phyloP scores from a whole-genome alignment of 2,888 invertebrate species.

The Conomelus anceps region DNA sequence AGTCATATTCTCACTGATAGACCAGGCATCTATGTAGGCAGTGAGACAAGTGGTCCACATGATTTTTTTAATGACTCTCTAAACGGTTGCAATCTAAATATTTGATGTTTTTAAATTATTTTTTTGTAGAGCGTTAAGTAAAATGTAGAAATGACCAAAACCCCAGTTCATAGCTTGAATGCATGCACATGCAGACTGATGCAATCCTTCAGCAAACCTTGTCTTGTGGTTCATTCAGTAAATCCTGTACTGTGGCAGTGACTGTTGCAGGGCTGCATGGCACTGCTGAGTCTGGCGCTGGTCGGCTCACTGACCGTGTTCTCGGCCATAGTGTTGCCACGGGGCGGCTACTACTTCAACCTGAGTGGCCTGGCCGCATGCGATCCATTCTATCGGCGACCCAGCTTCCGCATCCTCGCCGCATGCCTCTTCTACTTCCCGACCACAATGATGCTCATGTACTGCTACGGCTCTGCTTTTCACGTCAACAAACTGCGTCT shows the following conservation, averaged over 20 bases:
- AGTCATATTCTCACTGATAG: too few relatives aligned
- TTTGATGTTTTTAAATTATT: too few relatives aligned
- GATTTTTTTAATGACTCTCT: too few relatives aligned
- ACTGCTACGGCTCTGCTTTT: conserved; percentile 84
- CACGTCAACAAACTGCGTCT: conserved; percentile 76
- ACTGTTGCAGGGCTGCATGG: conserved; percentile 69
- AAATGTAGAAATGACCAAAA: neutral
- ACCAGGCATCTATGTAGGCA: too few relatives aligned
- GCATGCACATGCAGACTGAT: neutral
- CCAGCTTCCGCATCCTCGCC: conserved; percentile 67
- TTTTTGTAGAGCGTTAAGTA: too few relatives aligned
- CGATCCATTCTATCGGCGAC: conserved; percentile 77
- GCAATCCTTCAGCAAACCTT: neutral
- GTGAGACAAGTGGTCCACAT: too few relatives aligned
- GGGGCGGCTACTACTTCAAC: conserved; percentile 84
- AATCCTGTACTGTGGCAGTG: conserved; percentile 30
- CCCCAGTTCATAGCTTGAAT: neutral
- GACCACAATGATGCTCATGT: conserved; percentile 86
- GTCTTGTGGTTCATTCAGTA: neutral
- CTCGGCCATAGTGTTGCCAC: conserved; percentile 72
- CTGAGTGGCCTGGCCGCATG: conserved; percentile 78
- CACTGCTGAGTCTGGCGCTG: conserved; percentile 79
- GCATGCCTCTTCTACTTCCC: conserved; percentile 86
- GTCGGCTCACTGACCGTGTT: conserved; percentile 76
- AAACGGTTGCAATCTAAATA: too few relatives aligned